A percentile compares a stretch with the other conserved stretches of the same genome.
phyloP scores from a whole-genome alignment of 2,113 vertebrate species.

The Symphodus melops region DNA sequence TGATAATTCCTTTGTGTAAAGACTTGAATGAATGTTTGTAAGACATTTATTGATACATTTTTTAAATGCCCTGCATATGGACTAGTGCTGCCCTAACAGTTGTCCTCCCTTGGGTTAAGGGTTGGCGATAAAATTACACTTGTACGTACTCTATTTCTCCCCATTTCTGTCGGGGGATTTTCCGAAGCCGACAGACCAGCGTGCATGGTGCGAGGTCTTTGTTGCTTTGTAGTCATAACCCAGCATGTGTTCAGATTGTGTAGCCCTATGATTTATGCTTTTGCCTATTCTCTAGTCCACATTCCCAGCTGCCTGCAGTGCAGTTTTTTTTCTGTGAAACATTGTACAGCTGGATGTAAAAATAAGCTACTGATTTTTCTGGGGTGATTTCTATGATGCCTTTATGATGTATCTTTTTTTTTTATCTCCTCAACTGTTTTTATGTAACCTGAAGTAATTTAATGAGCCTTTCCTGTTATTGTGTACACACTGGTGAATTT shows the following conservation, averaged over 20 bases:
- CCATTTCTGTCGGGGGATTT: conserved; percentile 92
- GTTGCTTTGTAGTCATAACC: conserved; percentile 86
- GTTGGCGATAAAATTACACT: conserved; percentile 87
- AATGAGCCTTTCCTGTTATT: conserved; percentile 79
- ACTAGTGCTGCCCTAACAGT: conserved; percentile 77
- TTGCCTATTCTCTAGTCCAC: conserved; percentile 77
- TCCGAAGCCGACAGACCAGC: conserved; percentile 80
- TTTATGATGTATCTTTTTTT: conserved; percentile 75
- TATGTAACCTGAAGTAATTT: conserved; percentile 57
- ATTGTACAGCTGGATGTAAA: conserved; percentile 81
- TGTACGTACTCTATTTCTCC: conserved; percentile 89
- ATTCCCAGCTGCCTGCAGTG: conserved; percentile 80
- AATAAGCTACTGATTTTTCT: conserved; percentile 74
- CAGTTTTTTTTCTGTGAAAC: conserved; percentile 72
- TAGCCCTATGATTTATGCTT: conserved; percentile 86
- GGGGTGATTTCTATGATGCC: conserved; percentile 67
- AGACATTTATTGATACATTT: conserved; percentile 64
- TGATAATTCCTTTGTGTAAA: conserved; percentile 81
- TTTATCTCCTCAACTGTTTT: conserved; percentile 73
- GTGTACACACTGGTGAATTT: conserved; percentile 83
- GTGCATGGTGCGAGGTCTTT: conserved; percentile 82
- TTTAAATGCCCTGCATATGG: conserved; percentile 59
- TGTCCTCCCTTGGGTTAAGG: conserved; percentile 83
- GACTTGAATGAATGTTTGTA: conserved; percentile 84
- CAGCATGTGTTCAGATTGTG: conserved; percentile 89